phyloP scores from a whole-genome alignment of 2,797 vertebrate species.

The Sebastes wilsoni region DNA sequence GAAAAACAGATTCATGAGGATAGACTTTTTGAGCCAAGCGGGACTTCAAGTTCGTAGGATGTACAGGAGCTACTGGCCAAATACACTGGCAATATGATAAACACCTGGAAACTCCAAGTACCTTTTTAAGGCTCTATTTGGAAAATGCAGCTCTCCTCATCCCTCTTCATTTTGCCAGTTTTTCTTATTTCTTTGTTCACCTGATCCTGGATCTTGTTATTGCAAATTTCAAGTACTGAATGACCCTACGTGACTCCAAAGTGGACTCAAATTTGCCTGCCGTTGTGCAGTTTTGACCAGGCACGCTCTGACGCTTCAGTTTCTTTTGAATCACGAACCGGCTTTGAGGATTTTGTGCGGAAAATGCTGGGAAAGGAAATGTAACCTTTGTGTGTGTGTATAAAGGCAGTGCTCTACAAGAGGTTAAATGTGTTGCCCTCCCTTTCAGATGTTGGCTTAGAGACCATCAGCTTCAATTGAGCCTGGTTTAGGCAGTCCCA shows the following conservation, averaged over 20 bases:
- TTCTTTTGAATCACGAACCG: background rate
- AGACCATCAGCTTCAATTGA: conserved; percentile 43
- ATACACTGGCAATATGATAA: background rate
- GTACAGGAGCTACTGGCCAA: background rate
- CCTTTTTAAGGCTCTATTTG: background rate
- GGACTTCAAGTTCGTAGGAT: background rate
- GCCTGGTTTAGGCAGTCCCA: conserved; percentile 21
- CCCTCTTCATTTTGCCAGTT: background rate
- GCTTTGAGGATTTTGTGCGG: conserved; percentile 2
- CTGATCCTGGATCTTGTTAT: background rate
- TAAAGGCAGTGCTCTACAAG: background rate
- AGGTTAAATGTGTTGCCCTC: conserved; percentile 57
- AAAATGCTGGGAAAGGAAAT: background rate
- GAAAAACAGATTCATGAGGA: background rate
- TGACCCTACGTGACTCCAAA: background rate
- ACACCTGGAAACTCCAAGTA: background rate
- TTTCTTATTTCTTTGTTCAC: background rate
- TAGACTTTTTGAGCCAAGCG: background rate
- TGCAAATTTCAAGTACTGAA: background rate
- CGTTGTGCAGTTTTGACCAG: background rate
- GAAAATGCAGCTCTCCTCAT: background rate
- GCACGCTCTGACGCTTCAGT: background rate
- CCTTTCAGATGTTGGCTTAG: conserved; percentile 39
- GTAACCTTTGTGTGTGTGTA: background rate
- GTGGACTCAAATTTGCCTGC: background rate